A percentile compares a stretch with the other conserved stretches of the same genome.
Conservation (phyloP, 2,888 invertebrate species). For the Agrochola lota region DNA sequence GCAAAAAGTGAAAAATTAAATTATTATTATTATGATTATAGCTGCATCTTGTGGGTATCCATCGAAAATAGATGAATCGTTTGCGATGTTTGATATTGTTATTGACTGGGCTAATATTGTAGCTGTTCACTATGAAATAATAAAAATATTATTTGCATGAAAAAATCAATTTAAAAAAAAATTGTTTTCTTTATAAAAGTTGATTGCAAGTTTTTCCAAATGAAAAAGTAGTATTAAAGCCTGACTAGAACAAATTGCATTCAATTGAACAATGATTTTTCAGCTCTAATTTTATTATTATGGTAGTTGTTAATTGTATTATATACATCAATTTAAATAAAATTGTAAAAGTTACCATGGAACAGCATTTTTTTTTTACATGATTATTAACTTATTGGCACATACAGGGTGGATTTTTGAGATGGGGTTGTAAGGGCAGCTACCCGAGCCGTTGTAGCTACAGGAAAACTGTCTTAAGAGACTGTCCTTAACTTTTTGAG, state of each 20-base stretch:
- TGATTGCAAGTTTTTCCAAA: neutral
- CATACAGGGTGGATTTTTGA: too few species aligned
- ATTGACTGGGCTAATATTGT: neutral
- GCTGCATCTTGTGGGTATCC: too few species aligned
- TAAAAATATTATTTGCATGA: constrained; percentile 5
- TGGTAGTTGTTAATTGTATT: neutral
- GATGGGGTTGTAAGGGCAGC: too few species aligned
- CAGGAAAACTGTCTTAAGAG: too few species aligned
- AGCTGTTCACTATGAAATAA: neutral
- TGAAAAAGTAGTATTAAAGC: neutral
- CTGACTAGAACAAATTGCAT: constrained; percentile 18
- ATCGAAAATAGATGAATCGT: too few species aligned
- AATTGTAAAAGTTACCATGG: neutral
- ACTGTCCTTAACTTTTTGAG: too few species aligned
- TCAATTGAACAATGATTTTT: neutral
- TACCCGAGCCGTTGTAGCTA: too few species aligned
- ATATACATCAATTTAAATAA: neutral
- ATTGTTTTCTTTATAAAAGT: neutral
- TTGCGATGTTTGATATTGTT: too few species aligned
- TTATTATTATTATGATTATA: too few species aligned
- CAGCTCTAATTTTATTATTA: neutral
- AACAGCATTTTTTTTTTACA: neutral
- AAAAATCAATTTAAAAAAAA: neutral
- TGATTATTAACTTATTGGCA: neutral
- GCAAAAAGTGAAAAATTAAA: too few species aligned